phyloP scores from a whole-genome alignment of 2,888 invertebrate genomes.

The Ochropleura plecta region DNA sequence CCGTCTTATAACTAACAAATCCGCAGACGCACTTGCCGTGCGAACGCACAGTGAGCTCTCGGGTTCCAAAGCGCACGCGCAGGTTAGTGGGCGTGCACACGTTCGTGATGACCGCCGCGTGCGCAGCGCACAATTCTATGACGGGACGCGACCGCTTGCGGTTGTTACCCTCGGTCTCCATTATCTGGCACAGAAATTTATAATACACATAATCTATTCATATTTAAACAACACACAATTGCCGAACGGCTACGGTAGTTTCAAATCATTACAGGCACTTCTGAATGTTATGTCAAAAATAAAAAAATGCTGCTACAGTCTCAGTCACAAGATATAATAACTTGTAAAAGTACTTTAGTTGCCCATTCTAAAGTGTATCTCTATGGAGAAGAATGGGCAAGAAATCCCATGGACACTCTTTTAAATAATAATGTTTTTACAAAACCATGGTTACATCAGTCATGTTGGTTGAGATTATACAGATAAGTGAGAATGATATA shows the following conservation, averaged over 20 bases:
- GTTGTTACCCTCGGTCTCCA: constrained; percentile 75
- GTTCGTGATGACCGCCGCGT: constrained; percentile 73
- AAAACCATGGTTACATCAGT: too few species aligned
- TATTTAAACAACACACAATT: neutral
- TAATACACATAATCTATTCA: neutral
- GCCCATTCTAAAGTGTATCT: too few species aligned
- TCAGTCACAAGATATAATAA: too few species aligned
- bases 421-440: too few species aligned
- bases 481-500: too few species aligned
- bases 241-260: neutral
- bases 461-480: too few species aligned
- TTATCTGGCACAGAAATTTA: constrained; percentile 69
- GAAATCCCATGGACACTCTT: too few species aligned
- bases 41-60: constrained; percentile 71
- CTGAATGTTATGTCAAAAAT: too few species aligned
- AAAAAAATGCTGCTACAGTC: too few species aligned
- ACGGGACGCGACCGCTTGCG: constrained; percentile 78
- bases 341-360: too few species aligned
- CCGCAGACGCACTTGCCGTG: constrained; percentile 82
- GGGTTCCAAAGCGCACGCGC: constrained; percentile 74
- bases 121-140: constrained; percentile 75
- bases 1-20: constrained; percentile 68
- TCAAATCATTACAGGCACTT: too few species aligned
- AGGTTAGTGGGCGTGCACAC: constrained; percentile 75
- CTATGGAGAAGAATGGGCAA: too few species aligned